A percentile compares a stretch with the other conserved stretches of the same genome.
Evolutionary conservation across 2,888 invertebrate species (phyloP).

Genomic region (Xanthorhoe spadicearia): DNA sequence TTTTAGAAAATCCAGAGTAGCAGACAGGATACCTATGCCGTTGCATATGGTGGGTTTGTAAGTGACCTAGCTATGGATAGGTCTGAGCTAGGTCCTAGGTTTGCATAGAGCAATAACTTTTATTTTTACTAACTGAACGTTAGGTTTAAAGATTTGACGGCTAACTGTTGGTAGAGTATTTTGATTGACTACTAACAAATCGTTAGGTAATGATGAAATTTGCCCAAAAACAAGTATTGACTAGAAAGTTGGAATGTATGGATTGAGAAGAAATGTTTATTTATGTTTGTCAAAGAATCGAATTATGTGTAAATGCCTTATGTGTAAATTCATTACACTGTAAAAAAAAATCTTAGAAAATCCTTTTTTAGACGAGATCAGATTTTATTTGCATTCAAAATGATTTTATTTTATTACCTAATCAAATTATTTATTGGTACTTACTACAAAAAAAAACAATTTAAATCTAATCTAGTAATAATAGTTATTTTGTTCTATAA

Average conservation of each 20-base stretch:
- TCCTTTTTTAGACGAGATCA: background rate
- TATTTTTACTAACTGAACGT: slow-evolving; percentile 57
- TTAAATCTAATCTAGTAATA: no score
- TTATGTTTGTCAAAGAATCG: background rate
- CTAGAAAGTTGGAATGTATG: slow-evolving; percentile 22
- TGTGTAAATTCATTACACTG: background rate
- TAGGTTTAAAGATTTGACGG: slow-evolving; percentile 46
- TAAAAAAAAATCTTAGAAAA: background rate
- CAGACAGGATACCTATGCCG: slow-evolving; percentile 25
- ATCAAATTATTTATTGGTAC: no score
- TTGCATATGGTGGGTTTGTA: slow-evolving; percentile 33
- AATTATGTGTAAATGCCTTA: background rate
- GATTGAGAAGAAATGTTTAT: slow-evolving; percentile 31
- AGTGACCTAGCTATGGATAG: slow-evolving; percentile 23
- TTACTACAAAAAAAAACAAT: no score
- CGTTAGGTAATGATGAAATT: slow-evolving; percentile 35
- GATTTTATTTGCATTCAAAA: no score
- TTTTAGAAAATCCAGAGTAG: slow-evolving; percentile 9
- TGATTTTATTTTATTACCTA: no score
- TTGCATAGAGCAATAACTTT: slow-evolving; percentile 61
- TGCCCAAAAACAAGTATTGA: slow-evolving; percentile 34
- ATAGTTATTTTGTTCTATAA: no score
- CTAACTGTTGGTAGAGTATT: slow-evolving; percentile 42
- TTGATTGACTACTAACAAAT: slow-evolving; percentile 59
- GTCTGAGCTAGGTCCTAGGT: slow-evolving; percentile 34